Percentiles rank a stretch among this genome's conserved stretches.
Conservation (phyloP, 64 coral and sea anemone genomes). For the Montipora efflorescens region DNA sequence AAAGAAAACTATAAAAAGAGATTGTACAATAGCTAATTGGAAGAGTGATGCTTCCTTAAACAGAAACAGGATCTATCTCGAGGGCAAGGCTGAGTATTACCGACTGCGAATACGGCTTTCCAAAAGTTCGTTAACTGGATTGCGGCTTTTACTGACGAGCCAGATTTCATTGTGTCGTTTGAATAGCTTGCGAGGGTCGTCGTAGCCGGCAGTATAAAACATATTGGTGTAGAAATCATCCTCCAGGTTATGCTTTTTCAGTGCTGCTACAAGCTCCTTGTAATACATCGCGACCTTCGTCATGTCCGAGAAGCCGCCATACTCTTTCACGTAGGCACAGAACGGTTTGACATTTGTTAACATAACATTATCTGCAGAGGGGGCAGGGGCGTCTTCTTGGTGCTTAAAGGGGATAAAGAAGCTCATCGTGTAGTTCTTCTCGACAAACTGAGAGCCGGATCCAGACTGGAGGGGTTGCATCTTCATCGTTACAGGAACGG, state of each 20-base stretch:
- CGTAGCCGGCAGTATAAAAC: conserved; percentile 79
- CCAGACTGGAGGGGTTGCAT: conserved; percentile 54
- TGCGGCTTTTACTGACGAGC: conserved; percentile 73
- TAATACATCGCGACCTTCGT: conserved; percentile 41
- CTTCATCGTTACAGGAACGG: conserved; percentile 78
- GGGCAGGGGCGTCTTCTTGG: conserved; percentile 68
- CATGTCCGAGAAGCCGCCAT: conserved; percentile 61
- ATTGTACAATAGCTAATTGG: no score
- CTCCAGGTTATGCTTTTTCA: conserved; percentile 67
- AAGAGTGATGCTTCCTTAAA: no score
- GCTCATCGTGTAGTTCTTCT: conserved; percentile 79
- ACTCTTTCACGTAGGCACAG: conserved; percentile 74
- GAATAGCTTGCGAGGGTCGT: conserved; percentile 51
- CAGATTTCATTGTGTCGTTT: conserved; percentile 92
- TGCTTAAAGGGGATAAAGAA: conserved; percentile 86
- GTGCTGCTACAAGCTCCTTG: conserved; percentile 22
- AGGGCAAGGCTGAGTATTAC: not conserved
- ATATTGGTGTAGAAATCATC: conserved; percentile 69
- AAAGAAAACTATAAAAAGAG: no score
- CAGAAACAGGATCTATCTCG: no score
- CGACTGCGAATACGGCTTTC: not conserved
- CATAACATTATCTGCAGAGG: conserved; percentile 48
- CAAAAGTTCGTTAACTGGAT: not conserved
- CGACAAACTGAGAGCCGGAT: conserved; percentile 55
- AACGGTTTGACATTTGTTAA: conserved; percentile 39